Evolutionary conservation across 2,113 vertebrate genomes (phyloP).

Genomic region (Chloebia gouldiae): DNA sequence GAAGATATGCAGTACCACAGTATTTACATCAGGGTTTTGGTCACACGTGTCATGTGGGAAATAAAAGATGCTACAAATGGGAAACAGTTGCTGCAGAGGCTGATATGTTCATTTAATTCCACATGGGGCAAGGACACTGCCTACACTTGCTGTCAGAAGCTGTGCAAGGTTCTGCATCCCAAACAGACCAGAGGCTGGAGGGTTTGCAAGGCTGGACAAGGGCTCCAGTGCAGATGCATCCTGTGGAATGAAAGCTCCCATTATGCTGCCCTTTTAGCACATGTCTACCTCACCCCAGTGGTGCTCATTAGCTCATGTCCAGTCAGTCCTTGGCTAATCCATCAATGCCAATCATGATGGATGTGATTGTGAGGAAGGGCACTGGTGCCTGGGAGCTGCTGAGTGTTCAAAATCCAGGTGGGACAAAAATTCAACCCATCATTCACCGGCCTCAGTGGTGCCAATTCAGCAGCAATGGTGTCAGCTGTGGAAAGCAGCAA

Average conservation of each 20-base stretch:
- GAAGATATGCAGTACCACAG: neutral
- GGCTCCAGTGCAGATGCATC: neutral
- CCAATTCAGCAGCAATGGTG: neutral
- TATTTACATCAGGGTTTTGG: conserved; percentile 18
- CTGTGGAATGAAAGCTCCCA: conserved; percentile 21
- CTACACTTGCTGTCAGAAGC: neutral
- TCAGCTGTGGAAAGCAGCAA: neutral
- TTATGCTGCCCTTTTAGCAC: neutral
- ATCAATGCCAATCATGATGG: conserved; percentile 13
- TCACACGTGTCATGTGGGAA: neutral
- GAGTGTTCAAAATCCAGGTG: conserved; percentile 43
- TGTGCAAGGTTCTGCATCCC: neutral
- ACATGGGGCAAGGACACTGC: neutral
- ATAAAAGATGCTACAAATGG: neutral
- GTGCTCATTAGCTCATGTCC: conserved; percentile 38
- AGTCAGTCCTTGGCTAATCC: conserved; percentile 28
- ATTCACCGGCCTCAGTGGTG: neutral
- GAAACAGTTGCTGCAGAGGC: neutral
- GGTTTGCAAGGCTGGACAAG: neutral
- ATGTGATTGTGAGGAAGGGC: neutral
- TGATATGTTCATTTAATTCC: neutral
- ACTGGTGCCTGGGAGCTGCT: neutral
- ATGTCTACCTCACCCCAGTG: neutral
- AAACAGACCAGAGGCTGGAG: neutral
- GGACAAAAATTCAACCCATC: conserved; percentile 9